These are phyloP conservation scores for Gymnorhina tibicen DNA, from an alignment of 2,113 vertebrate species.

Conservation along the genomic window DNA sequence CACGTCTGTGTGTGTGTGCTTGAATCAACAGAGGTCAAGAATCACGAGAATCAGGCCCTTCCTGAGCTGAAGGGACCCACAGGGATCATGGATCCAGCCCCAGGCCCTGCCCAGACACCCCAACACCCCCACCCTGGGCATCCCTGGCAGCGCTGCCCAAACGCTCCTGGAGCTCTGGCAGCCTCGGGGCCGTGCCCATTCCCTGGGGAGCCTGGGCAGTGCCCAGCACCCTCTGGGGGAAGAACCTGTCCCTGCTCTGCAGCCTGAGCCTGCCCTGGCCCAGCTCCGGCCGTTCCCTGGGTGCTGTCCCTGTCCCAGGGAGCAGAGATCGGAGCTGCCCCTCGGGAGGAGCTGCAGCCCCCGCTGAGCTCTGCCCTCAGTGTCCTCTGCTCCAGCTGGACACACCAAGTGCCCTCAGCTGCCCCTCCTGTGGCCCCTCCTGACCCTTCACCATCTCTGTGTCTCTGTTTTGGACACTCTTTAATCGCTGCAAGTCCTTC, in stretches of 20 bases:
- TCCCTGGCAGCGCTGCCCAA: neutral
- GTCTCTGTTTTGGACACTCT: neutral
- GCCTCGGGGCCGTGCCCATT: neutral
- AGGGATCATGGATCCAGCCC: neutral
- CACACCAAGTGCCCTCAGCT: neutral
- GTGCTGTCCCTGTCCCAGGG: neutral
- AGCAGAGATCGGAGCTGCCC: neutral
- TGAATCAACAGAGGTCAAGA: neutral
- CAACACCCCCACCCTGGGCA: neutral
- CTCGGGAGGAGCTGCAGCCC: neutral
- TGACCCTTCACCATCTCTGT: neutral
- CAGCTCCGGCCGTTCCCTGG: neutral
- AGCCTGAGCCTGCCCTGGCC: neutral
- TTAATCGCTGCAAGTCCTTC: fast-evolving
- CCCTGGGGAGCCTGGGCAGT: neutral
- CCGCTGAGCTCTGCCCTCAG: neutral
- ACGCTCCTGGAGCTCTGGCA: neutral
- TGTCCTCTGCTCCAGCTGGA: neutral
- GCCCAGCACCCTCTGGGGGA: neutral
- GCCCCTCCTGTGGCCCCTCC: neutral
- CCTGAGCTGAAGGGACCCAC: neutral
- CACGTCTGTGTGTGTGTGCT: neutral
- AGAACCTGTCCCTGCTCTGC: neutral
- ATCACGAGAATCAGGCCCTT: neutral
- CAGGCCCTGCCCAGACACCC: neutral